Evolutionary conservation across 2,113 vertebrate species (phyloP).

Genomic region (Manacus vitellinus): DNA sequence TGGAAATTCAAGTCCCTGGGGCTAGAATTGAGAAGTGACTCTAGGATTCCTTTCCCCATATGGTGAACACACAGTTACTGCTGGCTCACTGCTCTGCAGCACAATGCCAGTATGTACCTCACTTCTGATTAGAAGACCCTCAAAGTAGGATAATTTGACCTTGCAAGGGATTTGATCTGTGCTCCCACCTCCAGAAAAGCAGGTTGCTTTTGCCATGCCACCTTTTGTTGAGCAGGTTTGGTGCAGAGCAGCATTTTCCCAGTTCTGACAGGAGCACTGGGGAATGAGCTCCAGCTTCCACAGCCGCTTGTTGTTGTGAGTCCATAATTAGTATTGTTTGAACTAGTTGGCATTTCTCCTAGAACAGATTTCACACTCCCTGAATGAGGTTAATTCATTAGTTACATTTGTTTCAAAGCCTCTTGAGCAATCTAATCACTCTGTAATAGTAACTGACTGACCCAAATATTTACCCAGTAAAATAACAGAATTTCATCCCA

Average conservation of each 20-base stretch:
- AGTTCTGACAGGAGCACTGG: background rate
- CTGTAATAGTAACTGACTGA: slow-evolving; percentile 59
- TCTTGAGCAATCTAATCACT: slow-evolving; percentile 51
- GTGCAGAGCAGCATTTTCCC: background rate
- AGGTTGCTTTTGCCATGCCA: background rate
- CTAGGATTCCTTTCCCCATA: background rate
- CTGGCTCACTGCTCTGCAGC: background rate
- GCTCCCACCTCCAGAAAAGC: background rate
- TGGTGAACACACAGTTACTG: background rate
- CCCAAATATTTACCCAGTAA: slow-evolving; percentile 38
- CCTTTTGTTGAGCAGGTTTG: background rate
- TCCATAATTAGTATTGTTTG: slow-evolving; percentile 57
- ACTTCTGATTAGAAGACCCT: background rate
- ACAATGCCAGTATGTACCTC: background rate
- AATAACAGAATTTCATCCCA: background rate
- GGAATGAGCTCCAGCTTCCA: background rate
- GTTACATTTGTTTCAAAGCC: slow-evolving; percentile 68
- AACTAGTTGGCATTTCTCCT: slow-evolving; percentile 59
- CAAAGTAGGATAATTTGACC: background rate
- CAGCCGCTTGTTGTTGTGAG: background rate
- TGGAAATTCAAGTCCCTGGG: background rate
- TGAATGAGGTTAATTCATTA: slow-evolving; percentile 69
- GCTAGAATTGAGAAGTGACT: background rate
- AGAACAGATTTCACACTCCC: slow-evolving; percentile 59
- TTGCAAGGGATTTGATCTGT: background rate